These are phyloP conservation scores for Galeruca laticollis DNA, from an alignment of 2,888 invertebrate genomes.

Conservation along the genomic window DNA sequence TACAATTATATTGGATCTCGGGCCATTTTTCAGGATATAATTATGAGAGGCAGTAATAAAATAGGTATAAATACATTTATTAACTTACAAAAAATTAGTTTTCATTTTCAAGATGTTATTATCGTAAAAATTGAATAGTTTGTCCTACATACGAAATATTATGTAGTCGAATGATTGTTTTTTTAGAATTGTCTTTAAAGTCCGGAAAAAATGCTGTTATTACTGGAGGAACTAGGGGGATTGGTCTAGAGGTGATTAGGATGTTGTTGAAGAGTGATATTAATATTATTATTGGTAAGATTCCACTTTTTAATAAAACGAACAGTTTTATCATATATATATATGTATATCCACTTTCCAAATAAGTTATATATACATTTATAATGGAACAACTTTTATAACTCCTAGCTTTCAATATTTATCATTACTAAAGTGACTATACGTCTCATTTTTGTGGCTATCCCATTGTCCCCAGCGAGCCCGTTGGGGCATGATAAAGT, in stretches of 20 bases:
- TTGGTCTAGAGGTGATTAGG: conserved; percentile 82
- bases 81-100: neutral
- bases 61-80: conserved; percentile 60
- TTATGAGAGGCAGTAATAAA: conserved; percentile 71
- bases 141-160: too few species aligned
- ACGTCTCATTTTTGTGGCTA: too few species aligned
- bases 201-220: conserved; percentile 81
- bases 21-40: conserved; percentile 73
- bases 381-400: too few species aligned
- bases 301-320: conserved; percentile 10
- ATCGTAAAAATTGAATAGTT: too few species aligned
- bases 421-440: too few species aligned
- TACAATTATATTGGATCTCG: conserved; percentile 73
- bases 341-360: too few species aligned
- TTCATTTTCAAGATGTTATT: too few species aligned
- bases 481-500: too few species aligned
- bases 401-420: too few species aligned
- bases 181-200: conserved; percentile 61
- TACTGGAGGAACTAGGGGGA: conserved; percentile 89
- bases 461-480: too few species aligned
- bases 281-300: conserved; percentile 79
- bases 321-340: too few species aligned
- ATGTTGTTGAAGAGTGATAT: conserved; percentile 82
- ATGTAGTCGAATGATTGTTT: neutral
- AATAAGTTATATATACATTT: too few species aligned